Conservation (phyloP, 2,113 vertebrate species). For the Ellobius talpinus region DNA sequence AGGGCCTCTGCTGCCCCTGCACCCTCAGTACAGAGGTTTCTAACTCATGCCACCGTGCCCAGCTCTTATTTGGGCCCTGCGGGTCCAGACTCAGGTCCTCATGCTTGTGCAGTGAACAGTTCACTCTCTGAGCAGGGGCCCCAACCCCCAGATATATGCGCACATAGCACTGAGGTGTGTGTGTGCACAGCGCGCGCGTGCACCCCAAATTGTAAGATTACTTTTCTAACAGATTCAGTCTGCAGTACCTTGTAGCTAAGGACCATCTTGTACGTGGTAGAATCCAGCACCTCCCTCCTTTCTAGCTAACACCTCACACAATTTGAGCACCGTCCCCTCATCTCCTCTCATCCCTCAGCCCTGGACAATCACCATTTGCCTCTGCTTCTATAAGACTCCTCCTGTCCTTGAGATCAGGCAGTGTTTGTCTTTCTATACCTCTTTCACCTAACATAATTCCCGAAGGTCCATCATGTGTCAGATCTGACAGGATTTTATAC, state of each 20-base stretch:
- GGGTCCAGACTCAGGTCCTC: not conserved
- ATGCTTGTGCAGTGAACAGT: not conserved
- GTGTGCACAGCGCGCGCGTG: not conserved
- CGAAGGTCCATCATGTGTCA: not conserved
- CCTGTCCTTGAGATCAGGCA: not conserved
- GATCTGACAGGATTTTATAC: not conserved
- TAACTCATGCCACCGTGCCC: not conserved
- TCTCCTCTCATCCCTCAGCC: not conserved
- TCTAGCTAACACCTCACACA: not conserved
- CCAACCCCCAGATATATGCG: not conserved
- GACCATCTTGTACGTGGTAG: not conserved
- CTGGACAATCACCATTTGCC: too few relatives aligned
- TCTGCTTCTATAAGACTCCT: not conserved
- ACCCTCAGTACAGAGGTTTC: not conserved
- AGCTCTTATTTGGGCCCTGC: not conserved
- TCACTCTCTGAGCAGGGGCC: not conserved
- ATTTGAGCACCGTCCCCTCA: not conserved
- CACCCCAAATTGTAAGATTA: too few relatives aligned
- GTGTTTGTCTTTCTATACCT: not conserved
- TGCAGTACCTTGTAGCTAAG: not conserved
- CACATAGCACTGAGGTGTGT: not conserved
- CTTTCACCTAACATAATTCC: not conserved
- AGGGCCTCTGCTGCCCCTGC: not conserved
- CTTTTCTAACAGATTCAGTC: not conserved
- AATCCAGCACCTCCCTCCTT: not conserved